Conservation (phyloP, 2,113 vertebrate genomes). For the Scytalopus superciliaris region DNA sequence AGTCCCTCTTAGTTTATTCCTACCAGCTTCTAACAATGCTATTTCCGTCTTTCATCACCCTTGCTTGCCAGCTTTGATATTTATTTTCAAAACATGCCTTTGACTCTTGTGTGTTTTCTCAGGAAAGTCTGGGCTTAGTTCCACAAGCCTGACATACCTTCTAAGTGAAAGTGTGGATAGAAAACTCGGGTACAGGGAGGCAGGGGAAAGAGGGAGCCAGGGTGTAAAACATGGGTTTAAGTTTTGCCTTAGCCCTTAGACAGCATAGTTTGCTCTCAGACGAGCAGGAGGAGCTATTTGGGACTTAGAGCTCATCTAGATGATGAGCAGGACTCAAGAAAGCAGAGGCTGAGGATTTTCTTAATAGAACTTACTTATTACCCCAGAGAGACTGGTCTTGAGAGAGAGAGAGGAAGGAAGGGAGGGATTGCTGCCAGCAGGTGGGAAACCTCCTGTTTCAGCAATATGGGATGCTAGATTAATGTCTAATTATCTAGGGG, state of each 20-base stretch:
- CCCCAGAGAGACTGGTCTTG: neutral
- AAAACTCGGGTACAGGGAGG: neutral
- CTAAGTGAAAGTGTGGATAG: neutral
- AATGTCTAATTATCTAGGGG: neutral
- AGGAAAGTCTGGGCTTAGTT: conserved; percentile 16
- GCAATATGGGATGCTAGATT: neutral
- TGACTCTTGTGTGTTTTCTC: conserved; percentile 23
- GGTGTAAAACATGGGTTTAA: neutral
- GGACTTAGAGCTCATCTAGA: neutral
- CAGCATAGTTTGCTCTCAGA: neutral
- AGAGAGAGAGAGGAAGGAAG: neutral
- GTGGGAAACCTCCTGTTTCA: neutral
- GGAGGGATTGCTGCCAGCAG: neutral
- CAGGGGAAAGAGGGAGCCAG: fast-evolving
- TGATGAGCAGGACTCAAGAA: neutral
- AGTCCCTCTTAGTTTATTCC: neutral
- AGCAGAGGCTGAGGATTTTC: neutral
- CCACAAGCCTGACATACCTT: conserved; percentile 23
- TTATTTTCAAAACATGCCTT: conserved; percentile 57
- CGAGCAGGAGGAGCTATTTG: neutral
- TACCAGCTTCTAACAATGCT: neutral
- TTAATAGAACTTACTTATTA: neutral
- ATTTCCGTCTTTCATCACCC: neutral
- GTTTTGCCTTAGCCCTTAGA: neutral
- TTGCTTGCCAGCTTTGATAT: conserved; percentile 9